Conservation (phyloP, 2,113 vertebrate species). For the Rousettus leschenaultii region DNA sequence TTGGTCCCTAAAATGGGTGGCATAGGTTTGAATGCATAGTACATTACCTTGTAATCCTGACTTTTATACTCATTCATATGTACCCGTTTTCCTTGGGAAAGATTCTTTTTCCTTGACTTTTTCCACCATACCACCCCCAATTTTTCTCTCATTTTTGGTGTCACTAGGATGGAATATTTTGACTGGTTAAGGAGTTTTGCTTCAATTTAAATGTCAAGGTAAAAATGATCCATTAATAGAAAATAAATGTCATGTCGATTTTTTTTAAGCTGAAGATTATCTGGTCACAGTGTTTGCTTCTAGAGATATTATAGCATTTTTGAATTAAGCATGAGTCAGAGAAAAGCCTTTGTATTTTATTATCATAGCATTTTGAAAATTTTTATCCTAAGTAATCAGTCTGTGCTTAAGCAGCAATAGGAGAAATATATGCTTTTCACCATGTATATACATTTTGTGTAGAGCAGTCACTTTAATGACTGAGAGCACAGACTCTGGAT, state of each 20-base stretch:
- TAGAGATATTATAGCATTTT: constrained; percentile 36
- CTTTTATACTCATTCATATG: background rate
- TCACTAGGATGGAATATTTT: constrained; percentile 3
- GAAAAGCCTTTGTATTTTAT: constrained; percentile 13
- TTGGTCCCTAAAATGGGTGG: background rate
- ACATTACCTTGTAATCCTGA: background rate
- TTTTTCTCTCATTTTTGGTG: background rate
- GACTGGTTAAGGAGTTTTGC: constrained; percentile 31
- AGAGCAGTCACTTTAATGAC: background rate
- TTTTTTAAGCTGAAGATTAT: background rate
- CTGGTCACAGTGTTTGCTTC: constrained; percentile 13
- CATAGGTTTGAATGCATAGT: background rate
- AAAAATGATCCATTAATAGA: constrained; percentile 9
- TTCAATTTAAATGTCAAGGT: background rate
- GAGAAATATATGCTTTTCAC: background rate
- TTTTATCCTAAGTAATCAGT: background rate
- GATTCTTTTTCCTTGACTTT: background rate
- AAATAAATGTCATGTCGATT: background rate
- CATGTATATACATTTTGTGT: background rate
- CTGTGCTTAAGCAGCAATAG: background rate
- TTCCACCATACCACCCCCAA: too few relatives aligned
- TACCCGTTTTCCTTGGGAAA: background rate
- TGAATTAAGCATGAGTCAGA: background rate
- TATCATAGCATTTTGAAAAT: constrained; percentile 13
- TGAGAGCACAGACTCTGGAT: background rate